Percentiles rank a stretch among this genome's conserved stretches.
Evolutionary conservation across 1,140 invertebrate genomes (phyloP).

Genomic region (Pinna nobilis): DNA sequence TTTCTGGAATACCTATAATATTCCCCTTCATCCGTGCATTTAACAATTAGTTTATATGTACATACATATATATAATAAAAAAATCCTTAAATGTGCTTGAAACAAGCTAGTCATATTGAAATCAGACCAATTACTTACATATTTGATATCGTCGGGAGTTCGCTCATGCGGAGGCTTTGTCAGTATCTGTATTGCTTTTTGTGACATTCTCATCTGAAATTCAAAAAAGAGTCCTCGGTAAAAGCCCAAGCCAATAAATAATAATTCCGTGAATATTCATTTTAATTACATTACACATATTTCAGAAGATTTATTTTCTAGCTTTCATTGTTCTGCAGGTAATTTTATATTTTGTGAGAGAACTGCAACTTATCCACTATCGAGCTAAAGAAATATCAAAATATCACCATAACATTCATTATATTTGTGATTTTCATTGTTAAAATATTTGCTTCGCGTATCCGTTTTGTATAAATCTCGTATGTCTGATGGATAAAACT

Average conservation of each 20-base stretch:
- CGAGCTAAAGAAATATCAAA: too few relatives aligned
- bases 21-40: not conserved
- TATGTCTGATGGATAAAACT: too few relatives aligned
- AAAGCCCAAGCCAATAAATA: not conserved
- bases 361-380: too few relatives aligned
- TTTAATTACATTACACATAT: not conserved
- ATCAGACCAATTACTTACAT: constrained; percentile 23
- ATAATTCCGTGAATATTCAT: not conserved
- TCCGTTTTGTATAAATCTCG: too few relatives aligned
- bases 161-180: constrained; percentile 23
- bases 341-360: not conserved
- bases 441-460: too few relatives aligned
- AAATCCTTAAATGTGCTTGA: too few relatives aligned
- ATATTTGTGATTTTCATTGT: too few relatives aligned
- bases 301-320: not conserved
- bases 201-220: constrained; percentile 37
- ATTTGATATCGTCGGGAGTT: constrained; percentile 31
- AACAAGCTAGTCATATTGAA: not conserved
- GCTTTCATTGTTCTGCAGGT: not conserved
- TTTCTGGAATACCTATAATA: not conserved
- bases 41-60: not conserved
- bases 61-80: too few relatives aligned
- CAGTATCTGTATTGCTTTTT: constrained; percentile 23
- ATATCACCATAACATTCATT: too few relatives aligned
- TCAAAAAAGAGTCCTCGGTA: too few relatives aligned